A percentile compares a stretch with the other conserved stretches of the same genome.
These are phyloP conservation scores for Meloidogyne floridensis DNA, from an alignment of 1,140 invertebrate genomes.

Conservation along the genomic window DNA sequence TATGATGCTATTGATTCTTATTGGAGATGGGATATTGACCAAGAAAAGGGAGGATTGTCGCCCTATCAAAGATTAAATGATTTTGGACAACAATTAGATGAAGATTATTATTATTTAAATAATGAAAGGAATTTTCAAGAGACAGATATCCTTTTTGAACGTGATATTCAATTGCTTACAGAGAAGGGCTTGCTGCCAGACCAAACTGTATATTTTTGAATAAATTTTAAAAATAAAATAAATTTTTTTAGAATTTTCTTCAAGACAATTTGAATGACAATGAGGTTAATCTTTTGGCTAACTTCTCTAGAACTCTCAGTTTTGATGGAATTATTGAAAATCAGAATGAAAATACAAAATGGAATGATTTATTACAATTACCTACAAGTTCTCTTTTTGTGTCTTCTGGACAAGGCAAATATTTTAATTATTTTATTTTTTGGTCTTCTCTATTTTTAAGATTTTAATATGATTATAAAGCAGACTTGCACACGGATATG, in stretches of 20 bases:
- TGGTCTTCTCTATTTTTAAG: no score
- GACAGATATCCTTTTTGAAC: constrained; percentile 44
- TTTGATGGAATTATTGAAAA: constrained; percentile 55
- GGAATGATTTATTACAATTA: not conserved
- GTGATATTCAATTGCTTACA: constrained; percentile 61
- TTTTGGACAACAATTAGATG: not conserved
- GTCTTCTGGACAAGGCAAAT: not conserved
- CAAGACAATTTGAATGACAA: constrained; percentile 1
- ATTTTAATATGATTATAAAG: no score
- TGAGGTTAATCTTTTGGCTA: constrained; percentile 1
- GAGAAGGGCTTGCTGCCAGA: constrained; percentile 56
- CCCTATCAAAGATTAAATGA: not conserved
- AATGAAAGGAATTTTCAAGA: constrained; percentile 7
- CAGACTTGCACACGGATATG: no score
- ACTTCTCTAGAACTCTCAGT: constrained; percentile 57
- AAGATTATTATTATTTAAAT: not conserved
- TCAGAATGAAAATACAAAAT: constrained; percentile 35
- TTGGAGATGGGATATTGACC: constrained; percentile 61
- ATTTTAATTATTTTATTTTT: not conserved
- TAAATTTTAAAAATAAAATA: not conserved
- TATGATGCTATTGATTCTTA: constrained; percentile 62
- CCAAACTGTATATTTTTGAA: constrained; percentile 39
- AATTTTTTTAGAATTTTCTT: not conserved
- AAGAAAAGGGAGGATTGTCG: constrained; percentile 50
- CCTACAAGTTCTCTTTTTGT: constrained; percentile 3